Conservation (phyloP, 2,797 vertebrate species). For the Melanotaenia parkinsoni region DNA sequence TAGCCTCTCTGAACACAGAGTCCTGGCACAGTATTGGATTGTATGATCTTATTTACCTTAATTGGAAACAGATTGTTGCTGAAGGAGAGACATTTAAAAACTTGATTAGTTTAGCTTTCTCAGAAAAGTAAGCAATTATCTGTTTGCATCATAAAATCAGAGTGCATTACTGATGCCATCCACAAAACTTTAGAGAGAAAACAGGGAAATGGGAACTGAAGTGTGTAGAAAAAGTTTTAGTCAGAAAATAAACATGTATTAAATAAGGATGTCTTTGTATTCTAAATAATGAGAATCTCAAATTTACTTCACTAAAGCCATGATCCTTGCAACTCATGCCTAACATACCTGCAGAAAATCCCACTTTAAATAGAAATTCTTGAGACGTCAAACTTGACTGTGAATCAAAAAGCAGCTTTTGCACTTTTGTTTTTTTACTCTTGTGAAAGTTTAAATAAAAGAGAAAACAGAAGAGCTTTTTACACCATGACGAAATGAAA, state of each 20-base stretch:
- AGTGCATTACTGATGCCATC: neutral
- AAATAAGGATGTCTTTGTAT: neutral
- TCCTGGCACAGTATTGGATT: neutral
- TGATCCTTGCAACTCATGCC: too few species aligned
- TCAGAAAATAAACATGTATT: neutral
- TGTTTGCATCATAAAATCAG: neutral
- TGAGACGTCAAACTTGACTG: neutral
- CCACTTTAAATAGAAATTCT: neutral
- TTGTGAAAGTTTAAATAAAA: neutral
- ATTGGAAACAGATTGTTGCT: slow-evolving; percentile 43
- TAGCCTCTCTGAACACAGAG: neutral
- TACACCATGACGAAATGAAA: slow-evolving; percentile 6
- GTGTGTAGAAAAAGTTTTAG: neutral
- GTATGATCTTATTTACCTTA: neutral
- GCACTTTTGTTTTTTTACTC: neutral
- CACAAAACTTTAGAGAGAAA: neutral
- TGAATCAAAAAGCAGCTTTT: neutral
- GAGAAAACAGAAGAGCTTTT: neutral
- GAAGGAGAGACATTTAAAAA: slow-evolving; percentile 20
- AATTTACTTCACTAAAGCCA: neutral
- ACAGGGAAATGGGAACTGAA: neutral
- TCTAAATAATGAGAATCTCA: neutral
- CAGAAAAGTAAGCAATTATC: slow-evolving; percentile 9
- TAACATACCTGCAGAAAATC: neutral
- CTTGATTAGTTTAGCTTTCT: neutral